Percentiles rank a stretch among this genome's conserved stretches.
Evolutionary conservation across 2,797 vertebrate genomes (phyloP).

Genomic region (Peromyscus melanophrys): DNA sequence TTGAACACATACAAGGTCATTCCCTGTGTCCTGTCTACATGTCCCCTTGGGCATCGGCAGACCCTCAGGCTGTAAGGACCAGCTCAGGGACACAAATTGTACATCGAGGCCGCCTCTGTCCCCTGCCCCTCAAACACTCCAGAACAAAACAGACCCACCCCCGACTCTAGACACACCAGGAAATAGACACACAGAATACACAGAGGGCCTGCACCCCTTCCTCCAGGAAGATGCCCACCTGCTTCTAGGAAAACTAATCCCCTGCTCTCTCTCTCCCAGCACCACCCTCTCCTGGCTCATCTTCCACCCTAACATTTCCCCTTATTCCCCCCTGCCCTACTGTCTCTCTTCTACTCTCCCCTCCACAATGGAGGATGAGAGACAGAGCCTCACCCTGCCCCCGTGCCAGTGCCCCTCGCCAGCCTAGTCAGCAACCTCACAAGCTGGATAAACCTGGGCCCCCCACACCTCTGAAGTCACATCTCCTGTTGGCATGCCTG

Average conservation of each 20-base stretch:
- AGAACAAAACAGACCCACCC: neutral
- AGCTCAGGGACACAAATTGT: neutral
- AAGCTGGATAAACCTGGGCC: neutral
- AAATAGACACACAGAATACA: neutral
- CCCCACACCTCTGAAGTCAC: neutral
- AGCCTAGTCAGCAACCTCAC: neutral
- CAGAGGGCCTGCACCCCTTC: neutral
- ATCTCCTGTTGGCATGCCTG: neutral
- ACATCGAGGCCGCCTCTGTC: too few relatives aligned
- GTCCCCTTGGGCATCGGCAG: neutral
- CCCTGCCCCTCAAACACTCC: neutral
- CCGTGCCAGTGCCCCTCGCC: neutral
- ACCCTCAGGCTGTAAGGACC: neutral
- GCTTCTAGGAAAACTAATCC: neutral
- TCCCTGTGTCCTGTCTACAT: fast-evolving
- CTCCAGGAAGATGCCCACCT: neutral
- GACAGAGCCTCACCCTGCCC: neutral
- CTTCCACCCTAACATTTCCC: neutral
- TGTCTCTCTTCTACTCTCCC: neutral
- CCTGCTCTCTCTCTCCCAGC: too few relatives aligned
- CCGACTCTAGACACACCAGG: neutral
- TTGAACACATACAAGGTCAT: neutral
- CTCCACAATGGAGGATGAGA: neutral
- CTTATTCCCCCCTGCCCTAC: fast-evolving
- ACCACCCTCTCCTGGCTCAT: too few relatives aligned